These are phyloP conservation scores for Orchestia grillus DNA, from an alignment of 1,140 invertebrate genomes.

Conservation along the genomic window DNA sequence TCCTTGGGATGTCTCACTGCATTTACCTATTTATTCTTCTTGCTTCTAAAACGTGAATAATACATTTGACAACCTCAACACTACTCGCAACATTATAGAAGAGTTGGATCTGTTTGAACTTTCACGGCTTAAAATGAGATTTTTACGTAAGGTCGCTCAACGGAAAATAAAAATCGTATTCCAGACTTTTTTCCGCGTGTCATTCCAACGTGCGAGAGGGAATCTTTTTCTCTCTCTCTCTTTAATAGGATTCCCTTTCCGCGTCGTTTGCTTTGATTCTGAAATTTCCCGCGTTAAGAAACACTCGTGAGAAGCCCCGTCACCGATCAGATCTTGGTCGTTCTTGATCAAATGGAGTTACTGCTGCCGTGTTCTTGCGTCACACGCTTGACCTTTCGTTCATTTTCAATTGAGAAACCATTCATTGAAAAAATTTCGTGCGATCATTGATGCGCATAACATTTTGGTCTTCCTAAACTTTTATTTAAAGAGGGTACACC, in stretches of 20 bases:
- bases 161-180: background rate
- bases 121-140: background rate
- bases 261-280: background rate
- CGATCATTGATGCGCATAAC: background rate
- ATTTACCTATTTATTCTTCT: background rate
- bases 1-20: background rate
- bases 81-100: background rate
- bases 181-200: background rate
- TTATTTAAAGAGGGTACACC: background rate
- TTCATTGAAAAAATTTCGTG: background rate
- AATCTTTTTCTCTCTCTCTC: slow-evolving; percentile 24
- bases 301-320: background rate
- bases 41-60: background rate
- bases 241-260: background rate
- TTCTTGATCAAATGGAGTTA: background rate
- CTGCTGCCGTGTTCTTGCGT: background rate
- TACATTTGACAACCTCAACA: background rate
- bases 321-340: background rate
- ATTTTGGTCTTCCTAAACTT: background rate
- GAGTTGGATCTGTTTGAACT: background rate
- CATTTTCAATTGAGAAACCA: background rate
- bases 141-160: background rate
- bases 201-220: background rate
- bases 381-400: slow-evolving; percentile 14
- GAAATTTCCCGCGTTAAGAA: background rate